Percentiles rank a stretch among this genome's conserved stretches.
phyloP scores from a whole-genome alignment of 2,797 vertebrate species.

The Onychomys torridus region DNA sequence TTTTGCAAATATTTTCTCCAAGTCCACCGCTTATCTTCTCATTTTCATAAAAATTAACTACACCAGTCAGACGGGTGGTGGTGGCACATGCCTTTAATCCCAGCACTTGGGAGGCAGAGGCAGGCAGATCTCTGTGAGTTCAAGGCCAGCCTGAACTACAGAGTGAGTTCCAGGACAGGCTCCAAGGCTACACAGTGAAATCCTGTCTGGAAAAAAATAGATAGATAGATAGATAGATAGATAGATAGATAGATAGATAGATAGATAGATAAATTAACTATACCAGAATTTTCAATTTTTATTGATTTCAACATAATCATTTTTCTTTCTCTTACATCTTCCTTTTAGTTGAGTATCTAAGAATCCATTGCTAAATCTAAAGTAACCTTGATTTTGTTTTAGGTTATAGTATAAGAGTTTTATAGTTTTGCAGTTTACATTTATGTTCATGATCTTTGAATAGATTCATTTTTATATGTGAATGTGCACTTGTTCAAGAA shows the following conservation, averaged over 20 bases:
- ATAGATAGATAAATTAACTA: neutral
- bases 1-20: neutral
- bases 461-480: neutral
- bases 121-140: too few relatives aligned
- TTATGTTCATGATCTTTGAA: neutral
- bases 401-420: neutral
- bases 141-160: too few relatives aligned
- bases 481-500: neutral
- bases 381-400: slow-evolving; percentile 6
- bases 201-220: too few relatives aligned
- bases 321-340: neutral
- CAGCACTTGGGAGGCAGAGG: too few relatives aligned
- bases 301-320: neutral
- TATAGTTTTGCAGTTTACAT: neutral
- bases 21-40: neutral
- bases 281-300: slow-evolving; percentile 12
- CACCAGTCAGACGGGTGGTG: neutral
- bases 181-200: too few relatives aligned
- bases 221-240: too few relatives aligned
- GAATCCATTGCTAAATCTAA: neutral
- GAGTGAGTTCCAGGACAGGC: too few relatives aligned
- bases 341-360: neutral
- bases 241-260: too few relatives aligned
- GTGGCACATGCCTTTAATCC: too few relatives aligned
- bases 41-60: neutral